Evolutionary conservation across 2,888 invertebrate genomes (phyloP).

Genomic region (Eupithecia subfuscata): DNA sequence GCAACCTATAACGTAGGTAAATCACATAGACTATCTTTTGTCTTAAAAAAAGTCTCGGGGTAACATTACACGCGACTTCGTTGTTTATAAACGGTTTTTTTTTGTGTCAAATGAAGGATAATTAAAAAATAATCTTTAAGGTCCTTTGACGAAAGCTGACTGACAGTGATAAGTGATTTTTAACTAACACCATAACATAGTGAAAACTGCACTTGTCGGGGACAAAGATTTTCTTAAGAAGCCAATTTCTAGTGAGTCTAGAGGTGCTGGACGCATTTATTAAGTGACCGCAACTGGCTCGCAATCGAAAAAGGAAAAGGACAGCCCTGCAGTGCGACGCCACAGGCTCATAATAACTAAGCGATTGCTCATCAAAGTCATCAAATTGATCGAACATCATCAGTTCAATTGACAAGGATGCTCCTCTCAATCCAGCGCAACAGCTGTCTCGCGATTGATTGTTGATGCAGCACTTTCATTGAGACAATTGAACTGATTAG

Average conservation of each 20-base stretch:
- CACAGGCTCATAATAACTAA: not conserved
- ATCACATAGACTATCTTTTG: not conserved
- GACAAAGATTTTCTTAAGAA: not conserved
- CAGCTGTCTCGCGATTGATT: conserved; percentile 61
- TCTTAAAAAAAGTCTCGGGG: not conserved
- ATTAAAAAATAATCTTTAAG: not conserved
- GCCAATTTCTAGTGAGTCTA: not conserved
- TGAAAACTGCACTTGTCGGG: not conserved
- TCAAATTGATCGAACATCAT: not conserved
- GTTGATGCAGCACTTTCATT: conserved; percentile 67
- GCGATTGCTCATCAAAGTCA: not conserved
- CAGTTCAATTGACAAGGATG: conserved; percentile 36
- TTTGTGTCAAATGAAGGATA: not conserved
- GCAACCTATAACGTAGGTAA: not conserved
- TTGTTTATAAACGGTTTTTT: not conserved
- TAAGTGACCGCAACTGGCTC: not conserved
- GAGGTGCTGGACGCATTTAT: not conserved
- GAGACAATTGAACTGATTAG: conserved; percentile 73
- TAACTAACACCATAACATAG: not conserved
- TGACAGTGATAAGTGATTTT: not conserved
- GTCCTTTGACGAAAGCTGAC: not conserved
- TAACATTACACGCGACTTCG: not conserved
- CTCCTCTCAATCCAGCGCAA: conserved; percentile 48
- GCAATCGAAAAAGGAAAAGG: not conserved
- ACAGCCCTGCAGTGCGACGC: not conserved